Evolutionary conservation across 2,888 invertebrate genomes (phyloP).

Genomic region (Opisthograptis luteolata): DNA sequence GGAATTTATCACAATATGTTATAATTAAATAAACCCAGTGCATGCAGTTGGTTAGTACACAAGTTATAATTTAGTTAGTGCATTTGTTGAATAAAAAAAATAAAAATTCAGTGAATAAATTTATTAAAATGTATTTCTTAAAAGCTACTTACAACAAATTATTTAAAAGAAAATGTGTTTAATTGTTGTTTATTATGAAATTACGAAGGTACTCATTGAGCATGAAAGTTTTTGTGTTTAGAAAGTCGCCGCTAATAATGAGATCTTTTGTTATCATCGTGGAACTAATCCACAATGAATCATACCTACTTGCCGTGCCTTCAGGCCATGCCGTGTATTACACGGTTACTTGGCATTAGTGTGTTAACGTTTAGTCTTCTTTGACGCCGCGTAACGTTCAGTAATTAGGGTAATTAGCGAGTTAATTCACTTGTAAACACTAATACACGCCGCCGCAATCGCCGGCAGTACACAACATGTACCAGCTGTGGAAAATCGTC

Average conservation of each 20-base stretch:
- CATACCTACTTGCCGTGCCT: constrained; percentile 40
- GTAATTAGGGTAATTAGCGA: constrained; percentile 66
- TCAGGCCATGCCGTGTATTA: constrained; percentile 38
- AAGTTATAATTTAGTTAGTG: too few relatives aligned
- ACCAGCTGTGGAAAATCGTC: constrained; percentile 70
- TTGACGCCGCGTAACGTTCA: constrained; percentile 52
- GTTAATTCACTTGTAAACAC: constrained; percentile 61
- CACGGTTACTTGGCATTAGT: constrained; percentile 53
- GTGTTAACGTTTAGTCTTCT: constrained; percentile 62
- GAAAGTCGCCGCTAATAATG: constrained; percentile 17
- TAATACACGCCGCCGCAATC: constrained; percentile 40
- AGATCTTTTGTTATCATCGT: constrained; percentile 33
- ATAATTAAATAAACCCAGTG: not conserved
- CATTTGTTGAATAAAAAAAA: too few relatives aligned
- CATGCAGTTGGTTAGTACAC: not conserved
- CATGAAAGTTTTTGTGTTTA: constrained; percentile 3
- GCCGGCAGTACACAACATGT: constrained; percentile 54
- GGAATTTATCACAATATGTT: not conserved
- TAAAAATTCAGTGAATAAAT: too few relatives aligned
- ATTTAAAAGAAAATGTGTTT: not conserved
- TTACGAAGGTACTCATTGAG: not conserved
- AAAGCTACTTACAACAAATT: not conserved
- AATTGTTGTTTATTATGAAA: not conserved
- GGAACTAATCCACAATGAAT: constrained; percentile 47
- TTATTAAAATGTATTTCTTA: too few relatives aligned